These are phyloP conservation scores for Anorthoa munda DNA, from an alignment of 2,888 invertebrate species.

Conservation along the genomic window DNA sequence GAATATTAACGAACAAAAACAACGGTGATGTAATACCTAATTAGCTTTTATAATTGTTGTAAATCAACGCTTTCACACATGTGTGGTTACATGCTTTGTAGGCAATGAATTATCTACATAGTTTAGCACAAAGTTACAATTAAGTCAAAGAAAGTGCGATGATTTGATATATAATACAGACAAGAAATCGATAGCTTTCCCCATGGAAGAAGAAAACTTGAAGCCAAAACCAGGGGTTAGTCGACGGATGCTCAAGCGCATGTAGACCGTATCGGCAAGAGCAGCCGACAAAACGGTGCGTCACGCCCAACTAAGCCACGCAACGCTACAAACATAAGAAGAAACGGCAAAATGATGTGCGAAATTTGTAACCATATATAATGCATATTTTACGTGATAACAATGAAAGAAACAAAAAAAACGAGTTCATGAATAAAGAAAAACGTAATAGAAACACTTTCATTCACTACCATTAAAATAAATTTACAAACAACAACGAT, in stretches of 20 bases:
- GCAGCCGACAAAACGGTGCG: constrained; percentile 86
- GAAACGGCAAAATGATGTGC: constrained; percentile 74
- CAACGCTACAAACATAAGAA: constrained; percentile 80
- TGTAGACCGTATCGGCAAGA: constrained; percentile 89
- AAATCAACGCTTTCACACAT: constrained; percentile 61
- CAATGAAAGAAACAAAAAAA: constrained; percentile 58
- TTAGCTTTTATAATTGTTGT: constrained; percentile 61
- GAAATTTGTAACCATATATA: constrained; percentile 74
- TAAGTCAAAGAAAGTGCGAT: constrained; percentile 51
- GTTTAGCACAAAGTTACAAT: constrained; percentile 28
- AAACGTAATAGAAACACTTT: constrained; percentile 66
- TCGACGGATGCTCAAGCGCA: constrained; percentile 82
- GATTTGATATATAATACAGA: constrained; percentile 65
- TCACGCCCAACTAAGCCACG: constrained; percentile 87
- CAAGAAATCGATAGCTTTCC: constrained; percentile 74
- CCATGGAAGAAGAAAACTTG: constrained; percentile 72
- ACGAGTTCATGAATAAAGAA: constrained; percentile 58
- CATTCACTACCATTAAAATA: constrained; percentile 63
- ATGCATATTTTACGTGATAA: constrained; percentile 65
- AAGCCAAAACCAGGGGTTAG: constrained; percentile 83
- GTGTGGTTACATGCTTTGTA: constrained; percentile 37
- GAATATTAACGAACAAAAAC: constrained; percentile 71
- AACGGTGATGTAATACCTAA: constrained; percentile 67
- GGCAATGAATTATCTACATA: constrained; percentile 38
- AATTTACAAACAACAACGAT: constrained; percentile 64